Evolutionary conservation across 2,888 invertebrate species (phyloP), one percentile per base, ranked within the genome.

Genomic region (Mythimna albipuncta): DNA sequence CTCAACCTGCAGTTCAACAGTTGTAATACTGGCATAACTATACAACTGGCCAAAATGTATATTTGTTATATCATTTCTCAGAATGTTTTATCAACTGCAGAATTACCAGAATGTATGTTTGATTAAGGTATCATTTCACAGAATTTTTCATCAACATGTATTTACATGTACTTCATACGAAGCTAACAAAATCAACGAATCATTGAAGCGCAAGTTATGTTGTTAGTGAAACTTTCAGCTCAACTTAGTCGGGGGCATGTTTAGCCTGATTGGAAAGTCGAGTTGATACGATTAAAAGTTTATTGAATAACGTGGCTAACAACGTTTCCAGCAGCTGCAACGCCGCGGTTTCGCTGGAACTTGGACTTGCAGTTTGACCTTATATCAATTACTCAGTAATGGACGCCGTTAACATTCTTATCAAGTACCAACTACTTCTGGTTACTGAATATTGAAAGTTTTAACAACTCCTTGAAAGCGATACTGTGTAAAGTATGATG

Each of bases 211-310:
- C 75, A 75, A 82, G 82, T 78, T 84, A 84, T 70, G 71, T 84
- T 69, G 80, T 85, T 82, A 86, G 72, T 69, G 44, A 69, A 85
- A 86, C 66, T 85, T 86, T 70, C 61, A 67, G 55, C 57, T 41
- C 54, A 72, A 85, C 75, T 84, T 70, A 74, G 64, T 68, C 69
- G n/a, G 32, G 65, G 79, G 79, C 85, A 87, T 87, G 83, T 88
- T 88, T 87, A 86, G 86, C 88, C 86, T 89, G 89, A 90, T 91
- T 89, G 91, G 88, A 90, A 90, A 89, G 87, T 89, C 82, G 86
- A 89, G 88, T 90, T 87, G 89, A 91, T 89, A 86, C 92, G 91
- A 93, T 93, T 93, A 93, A 93, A 93, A 93, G 91, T 93, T 93
- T 92, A 91, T 89, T 90, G 90, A 90, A 91, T 89, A 90, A 87